Evolutionary conservation across 2,888 invertebrate species (phyloP), one percentile per base, ranked within the genome.

Genomic region (Formica aserva): DNA sequence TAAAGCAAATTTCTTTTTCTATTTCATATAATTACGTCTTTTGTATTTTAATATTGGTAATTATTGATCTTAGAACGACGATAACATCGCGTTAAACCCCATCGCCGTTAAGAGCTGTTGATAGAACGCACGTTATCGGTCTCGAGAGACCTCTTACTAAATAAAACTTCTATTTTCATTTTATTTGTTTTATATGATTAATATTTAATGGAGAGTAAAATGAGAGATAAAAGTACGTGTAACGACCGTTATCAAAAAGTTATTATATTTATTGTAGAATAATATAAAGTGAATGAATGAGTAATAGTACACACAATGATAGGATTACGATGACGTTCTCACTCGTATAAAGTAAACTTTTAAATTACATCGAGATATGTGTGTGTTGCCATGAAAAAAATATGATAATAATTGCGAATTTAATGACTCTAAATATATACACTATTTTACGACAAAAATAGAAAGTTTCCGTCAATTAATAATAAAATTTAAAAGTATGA

Each of bases 41-140:
- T 52, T 52, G 26, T 45, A 29, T 57, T 35, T 35, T 41, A 78
- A 71, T 60, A 26, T 41, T 32, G 29, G 18, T 6, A 32, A 69
- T 35, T 11, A 72, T 45, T 72, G 35, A 32, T 45, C 45, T 60
- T 45, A 45, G 22, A 35, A 71, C 45, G 11, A 26, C 9, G 11
- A 38, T 32, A 71, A 41, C 18, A n/a, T 80, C 60, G 55, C 26
- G 32, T 38, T 35, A 48, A 18, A 77, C 78, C 76, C 66, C 85
- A 83, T 84, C 82, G 85, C 88, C 91, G 91, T 88, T 90, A 88
- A 91, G 87, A 90, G 91, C 91, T 90, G 91, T 90, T 90, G 90
- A 89, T 85, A 78, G 82, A 84, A 84, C 87, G 87, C 89, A 90
- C 86, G 63, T 87, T 85, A 84, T 85, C 65, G 72, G 77, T 88